Evolutionary conservation across 2,797 vertebrate species (phyloP), one percentile per base, ranked within the genome.

Genomic region (Sebastes cheni): DNA sequence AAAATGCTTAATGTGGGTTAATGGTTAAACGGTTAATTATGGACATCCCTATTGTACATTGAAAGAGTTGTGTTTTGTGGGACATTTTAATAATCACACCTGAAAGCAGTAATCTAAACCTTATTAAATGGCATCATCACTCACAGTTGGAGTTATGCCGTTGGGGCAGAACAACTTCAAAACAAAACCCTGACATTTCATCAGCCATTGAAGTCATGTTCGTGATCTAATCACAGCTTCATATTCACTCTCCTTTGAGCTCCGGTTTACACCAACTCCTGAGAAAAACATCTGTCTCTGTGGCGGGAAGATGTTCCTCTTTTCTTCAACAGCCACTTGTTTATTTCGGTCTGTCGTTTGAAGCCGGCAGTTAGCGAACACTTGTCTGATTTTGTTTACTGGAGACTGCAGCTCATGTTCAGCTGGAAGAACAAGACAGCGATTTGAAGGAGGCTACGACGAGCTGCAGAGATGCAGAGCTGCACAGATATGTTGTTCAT

Each of bases 391-490:
- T 52, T 16, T 50, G 62, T 77, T 67, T 27, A 36, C 32, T 30
- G 25, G 46, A 14, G 66, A 13, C 66, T 32, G 18, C 58, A 5
- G 65, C 67, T 23, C 30, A 5, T 36, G 56, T 73, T 32, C 18
- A 4, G 54, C 54, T 42, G 30, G 6, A 11, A 64, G 69, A 72
- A 66, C n/a, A 9, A 62, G 39, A 74, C 75, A 3, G 18, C 1
- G 58, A 80, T 67, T 59, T 42, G 4, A 67, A 76, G 69, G 77
- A 60, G 52, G 52, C 70, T 72, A 20, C 66, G 69, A 68, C 2
- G 27, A 20, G 30, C 70, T 59, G 39, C 5, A 18, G 42, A 7
- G 42, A 6, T 46, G 65, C 69, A 39, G 16, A 16, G 42, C 42
- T 46, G 69, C 69, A 50, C 5, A 80, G 65, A 14, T 14, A 1